Percentiles rank a stretch among this genome's conserved stretches.
Conservation (phyloP, 2,113 vertebrate genomes). For the Phaethon lepturus region DNA sequence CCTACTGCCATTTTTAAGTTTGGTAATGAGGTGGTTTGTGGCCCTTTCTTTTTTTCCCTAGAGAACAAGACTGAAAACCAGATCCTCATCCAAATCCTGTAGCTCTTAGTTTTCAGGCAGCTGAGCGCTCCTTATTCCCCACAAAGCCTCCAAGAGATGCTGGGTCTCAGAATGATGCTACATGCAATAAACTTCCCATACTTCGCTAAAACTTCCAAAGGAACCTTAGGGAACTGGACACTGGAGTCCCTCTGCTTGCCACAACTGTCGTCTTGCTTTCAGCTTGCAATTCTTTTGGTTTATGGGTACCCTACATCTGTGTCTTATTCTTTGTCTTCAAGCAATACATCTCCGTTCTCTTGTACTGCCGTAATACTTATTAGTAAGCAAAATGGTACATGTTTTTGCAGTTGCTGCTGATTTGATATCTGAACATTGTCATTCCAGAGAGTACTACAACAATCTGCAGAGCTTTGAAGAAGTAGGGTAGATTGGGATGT, state of each 20-base stretch:
- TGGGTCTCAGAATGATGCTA: neutral
- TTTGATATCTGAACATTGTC: neutral
- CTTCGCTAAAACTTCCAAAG: neutral
- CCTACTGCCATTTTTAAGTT: neutral
- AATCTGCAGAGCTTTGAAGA: neutral
- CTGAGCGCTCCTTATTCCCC: neutral
- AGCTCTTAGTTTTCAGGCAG: neutral
- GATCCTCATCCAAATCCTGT: neutral
- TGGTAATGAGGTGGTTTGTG: neutral
- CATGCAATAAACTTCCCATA: neutral
- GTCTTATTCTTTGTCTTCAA: neutral
- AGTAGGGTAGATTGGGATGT: neutral
- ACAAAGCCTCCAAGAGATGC: neutral
- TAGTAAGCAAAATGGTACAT: neutral
- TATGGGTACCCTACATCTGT: neutral
- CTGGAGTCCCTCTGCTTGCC: neutral
- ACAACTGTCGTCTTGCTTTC: neutral
- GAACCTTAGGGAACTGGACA: neutral
- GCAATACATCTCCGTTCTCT: neutral
- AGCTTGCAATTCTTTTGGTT: neutral
- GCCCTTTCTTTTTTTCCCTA: neutral
- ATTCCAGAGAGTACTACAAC: neutral
- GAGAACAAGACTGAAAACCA: neutral
- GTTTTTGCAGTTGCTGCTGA: neutral
- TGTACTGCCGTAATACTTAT: neutral